Evolutionary conservation across 2,797 vertebrate genomes (phyloP), one percentile per base, ranked within the genome.

Genomic region (Platalea minor): DNA sequence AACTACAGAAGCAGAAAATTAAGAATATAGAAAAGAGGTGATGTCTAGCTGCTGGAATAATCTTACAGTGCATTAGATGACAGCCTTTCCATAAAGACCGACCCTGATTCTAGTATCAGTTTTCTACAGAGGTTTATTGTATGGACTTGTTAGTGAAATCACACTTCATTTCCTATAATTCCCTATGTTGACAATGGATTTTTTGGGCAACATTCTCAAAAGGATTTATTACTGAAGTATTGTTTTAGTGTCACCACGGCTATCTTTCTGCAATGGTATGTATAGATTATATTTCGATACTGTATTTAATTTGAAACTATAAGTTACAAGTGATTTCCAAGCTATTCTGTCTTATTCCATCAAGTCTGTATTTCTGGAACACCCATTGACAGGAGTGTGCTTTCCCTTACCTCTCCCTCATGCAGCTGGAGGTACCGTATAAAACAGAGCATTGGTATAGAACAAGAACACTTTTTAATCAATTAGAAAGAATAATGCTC

Each of bases 391-490:
- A 63, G 12, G 4, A 57, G 2, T 9, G 9, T 41, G 29, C 14
- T 88, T 82, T 87, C 19, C 33, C 35, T 89, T 60, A 56, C 9
- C 15, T 80, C 57, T 70, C 48, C 16, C n/a, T 73, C 10, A 3
- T 53, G 61, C 48, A 67, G 39, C 24, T 88, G 19, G 43, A 80
- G 57, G 33, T 41, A 70, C 35, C 6, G 5, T 69, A 46, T 20
- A 90, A 76, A 90, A 51, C 7, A 78, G 37, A 60, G 11, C 5
- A 46, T 9, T 84, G 17, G 4, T 75, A 73, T 31, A 76, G 65
- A 89, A 81, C 37, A 93, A 88, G 26, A 88, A 45, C 25, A 43
- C 21, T 84, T 95, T 91, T 90, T 93, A 97, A 95, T 93, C 61
- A 94, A 83, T 93, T 80, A 80, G 70, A 95, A 91, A 86, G 45